phyloP scores from a whole-genome alignment of 2,113 vertebrate species.

The Trichomycterus rosablanca region DNA sequence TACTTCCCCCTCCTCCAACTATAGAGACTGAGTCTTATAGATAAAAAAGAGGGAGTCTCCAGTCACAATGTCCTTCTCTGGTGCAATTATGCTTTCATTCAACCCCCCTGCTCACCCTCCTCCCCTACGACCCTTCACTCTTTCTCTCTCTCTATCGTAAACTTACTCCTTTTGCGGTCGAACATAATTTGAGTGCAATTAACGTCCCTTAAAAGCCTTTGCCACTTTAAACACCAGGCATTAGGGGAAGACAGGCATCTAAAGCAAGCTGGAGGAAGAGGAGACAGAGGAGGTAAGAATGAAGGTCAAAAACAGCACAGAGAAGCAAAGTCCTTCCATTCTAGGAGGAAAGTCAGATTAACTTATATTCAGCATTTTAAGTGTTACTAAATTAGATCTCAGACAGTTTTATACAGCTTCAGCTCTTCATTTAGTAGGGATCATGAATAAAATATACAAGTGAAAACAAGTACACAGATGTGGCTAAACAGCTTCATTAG shows the following conservation, averaged over 20 bases:
- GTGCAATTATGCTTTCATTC: conserved; percentile 45
- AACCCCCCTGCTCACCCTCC: conserved; percentile 37
- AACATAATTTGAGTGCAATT: conserved; percentile 81
- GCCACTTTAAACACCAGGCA: conserved; percentile 70
- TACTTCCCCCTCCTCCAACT: conserved; percentile 16
- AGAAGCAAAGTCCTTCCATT: background rate
- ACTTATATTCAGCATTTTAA: background rate
- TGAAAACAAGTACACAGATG: too few relatives aligned
- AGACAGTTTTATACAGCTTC: too few relatives aligned
- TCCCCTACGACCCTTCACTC: conserved; percentile 35
- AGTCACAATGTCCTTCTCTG: conserved; percentile 41
- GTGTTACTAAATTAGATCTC: too few relatives aligned
- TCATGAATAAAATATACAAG: too few relatives aligned
- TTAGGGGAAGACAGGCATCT: conserved; percentile 58
- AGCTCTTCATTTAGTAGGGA: too few relatives aligned
- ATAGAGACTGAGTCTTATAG: conserved; percentile 26
- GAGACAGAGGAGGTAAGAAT: background rate
- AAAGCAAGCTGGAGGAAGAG: conserved; percentile 26
- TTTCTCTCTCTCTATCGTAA: conserved; percentile 51
- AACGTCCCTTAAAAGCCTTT: conserved; percentile 76
- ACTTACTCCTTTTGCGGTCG: conserved; percentile 66
- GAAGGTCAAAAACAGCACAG: conserved; percentile 35
- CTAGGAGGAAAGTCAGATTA: conserved; percentile 13
- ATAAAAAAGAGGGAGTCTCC: conserved; percentile 26
- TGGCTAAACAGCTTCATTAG: too few relatives aligned